Evolutionary conservation across 2,113 vertebrate genomes (phyloP), one percentile per base, ranked within the genome.

Genomic region (Climacteris rufus): DNA sequence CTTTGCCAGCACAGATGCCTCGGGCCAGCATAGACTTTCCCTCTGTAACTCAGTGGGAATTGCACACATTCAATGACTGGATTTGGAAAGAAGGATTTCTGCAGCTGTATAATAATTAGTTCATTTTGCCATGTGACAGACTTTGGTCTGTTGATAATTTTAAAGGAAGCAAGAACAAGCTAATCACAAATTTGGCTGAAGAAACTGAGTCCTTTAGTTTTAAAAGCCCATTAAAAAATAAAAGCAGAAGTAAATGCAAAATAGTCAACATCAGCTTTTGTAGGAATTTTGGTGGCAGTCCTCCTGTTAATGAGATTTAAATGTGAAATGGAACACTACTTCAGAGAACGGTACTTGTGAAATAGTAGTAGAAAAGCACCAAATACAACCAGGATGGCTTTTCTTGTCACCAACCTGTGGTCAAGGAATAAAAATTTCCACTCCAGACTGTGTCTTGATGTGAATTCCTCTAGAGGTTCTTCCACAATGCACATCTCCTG

Each of bases 371-470:
- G 87, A 82, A 42, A 95, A 88, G 53, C 50, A 91, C 37, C 28
- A 19, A 94, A 77, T 60, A 77, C 49, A 87, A 69, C 25, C 74
- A 94, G 82, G 85, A 80, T 27, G 19, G 24, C 72, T 95, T 92
- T 95, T 89, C 87, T 95, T 95, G 94, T 92, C 88, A 98, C 98
- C 87, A 93, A 98, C 98, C 98, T 98, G 97, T 98, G 98, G 97
- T 98, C 98, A 90, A 98, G 97, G 97, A 98, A 98, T 90, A 98
- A 98, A 98, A 98, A 98, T 96, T 98, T 98, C 98, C 98, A 98
- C 94, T 98, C 98, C 95, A 98, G 97, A 94, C 98, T 98, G 90
- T 98, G 98, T 96, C 98, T 98, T 94, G 98, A 98, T 81, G 98
- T 98, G 96, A 98, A 98, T 98, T 98, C 98, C 76, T 98, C 98